Base-by-base conservation (phyloP, 2,113 vertebrate genomes). In the Channa maculata region DNA sequence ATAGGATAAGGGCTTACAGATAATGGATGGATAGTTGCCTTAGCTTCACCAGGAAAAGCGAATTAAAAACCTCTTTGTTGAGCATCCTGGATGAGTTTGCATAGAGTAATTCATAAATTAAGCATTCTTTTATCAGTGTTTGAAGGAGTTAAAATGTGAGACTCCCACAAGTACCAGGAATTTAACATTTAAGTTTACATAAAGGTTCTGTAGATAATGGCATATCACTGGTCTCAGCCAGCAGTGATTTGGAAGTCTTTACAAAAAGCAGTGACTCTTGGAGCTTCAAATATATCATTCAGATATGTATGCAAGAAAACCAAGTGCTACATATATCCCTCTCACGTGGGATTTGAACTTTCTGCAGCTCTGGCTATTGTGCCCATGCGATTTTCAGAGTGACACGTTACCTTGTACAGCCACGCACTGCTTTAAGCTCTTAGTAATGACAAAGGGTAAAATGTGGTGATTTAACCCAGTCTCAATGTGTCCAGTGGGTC, bases 401-500 rank as follows among this genome's bases (percentile, higher is more conserved):
- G 65, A 36, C 44, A 53, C 10, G 36, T 44, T 60, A 70, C 77
- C 65, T 79, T 61, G 67, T 61, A 70, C 46, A 63, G 51, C 38
- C 63, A 52, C 1, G 12, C 54, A 5, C 81, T 55, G 39, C 14
- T 49, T 85, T 71, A 64, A 72, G 64, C 68, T 67, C 7, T 37
- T n/a, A 37, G 55, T 36, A 2, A 51, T 78, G 63, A 83, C 75
- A 83, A 37, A 80, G 69, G 77, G 82, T 65, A 80, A 49, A 66
- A 46, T 24, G 6, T 51, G 61, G 8, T 65, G 80, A 76, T 70
- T 73, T 57, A 34, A 12, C n/a, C 36, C 57, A 11, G 60, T 41
- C 50, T 38, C 10, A 82, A 9, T 61, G 71, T 45, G 61, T 59
- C 52, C 4, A 67, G 48, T 70, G 73, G 76, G 75, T 78, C 57